These are phyloP conservation scores for Ommatoiulus sabulosus DNA, from an alignment of 2,888 invertebrate genomes.

Conservation along the genomic window DNA sequence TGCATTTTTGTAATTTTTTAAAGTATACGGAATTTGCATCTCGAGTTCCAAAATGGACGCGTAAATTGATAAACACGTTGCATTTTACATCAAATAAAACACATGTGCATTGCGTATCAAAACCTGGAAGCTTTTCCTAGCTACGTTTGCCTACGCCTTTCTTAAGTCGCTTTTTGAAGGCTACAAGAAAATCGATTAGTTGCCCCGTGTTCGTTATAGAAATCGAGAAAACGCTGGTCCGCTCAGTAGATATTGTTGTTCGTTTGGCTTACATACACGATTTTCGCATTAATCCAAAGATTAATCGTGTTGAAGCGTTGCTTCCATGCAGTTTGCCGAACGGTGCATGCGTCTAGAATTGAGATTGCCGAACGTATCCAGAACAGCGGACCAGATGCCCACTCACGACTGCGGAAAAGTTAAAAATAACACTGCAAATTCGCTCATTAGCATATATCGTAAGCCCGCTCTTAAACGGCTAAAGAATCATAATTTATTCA, in stretches of 20 bases:
- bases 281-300: conserved; percentile 43
- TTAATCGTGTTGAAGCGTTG: conserved; percentile 24
- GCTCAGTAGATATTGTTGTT: conserved; percentile 22
- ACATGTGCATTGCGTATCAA: too few relatives aligned
- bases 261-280: conserved; percentile 40
- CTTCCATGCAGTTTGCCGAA: conserved; percentile 37
- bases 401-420: not conserved
- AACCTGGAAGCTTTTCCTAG: too few relatives aligned
- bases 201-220: conserved; percentile 9
- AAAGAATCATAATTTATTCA: not conserved
- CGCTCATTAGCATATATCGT: conserved; percentile 11
- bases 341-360: not conserved
- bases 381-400: conserved; percentile 21
- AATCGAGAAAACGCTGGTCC: conserved; percentile 14
- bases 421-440: not conserved
- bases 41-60: too few relatives aligned
- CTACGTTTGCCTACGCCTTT: not conserved
- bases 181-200: conserved; percentile 9
- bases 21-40: too few relatives aligned
- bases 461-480: not conserved
- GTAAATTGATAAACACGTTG: too few relatives aligned
- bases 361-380: not conserved
- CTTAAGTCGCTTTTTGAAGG: not conserved
- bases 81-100: too few relatives aligned
- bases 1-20: too few relatives aligned